Evolutionary conservation across 2,797 vertebrate genomes (phyloP), one percentile per base, ranked within the genome.

Genomic region (Sorex maritimensis): DNA sequence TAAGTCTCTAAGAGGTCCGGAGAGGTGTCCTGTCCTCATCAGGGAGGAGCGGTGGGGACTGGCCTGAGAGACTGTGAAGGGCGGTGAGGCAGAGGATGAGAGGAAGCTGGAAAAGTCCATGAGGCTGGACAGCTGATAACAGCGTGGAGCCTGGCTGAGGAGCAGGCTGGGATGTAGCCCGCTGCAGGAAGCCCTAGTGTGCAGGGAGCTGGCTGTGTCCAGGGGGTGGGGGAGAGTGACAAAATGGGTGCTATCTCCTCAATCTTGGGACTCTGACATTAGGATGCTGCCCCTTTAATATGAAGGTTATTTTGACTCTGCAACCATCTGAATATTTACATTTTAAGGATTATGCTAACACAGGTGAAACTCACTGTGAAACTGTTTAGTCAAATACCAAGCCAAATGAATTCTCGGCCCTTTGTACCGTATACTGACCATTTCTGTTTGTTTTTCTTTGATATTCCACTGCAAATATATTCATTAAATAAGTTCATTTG

Each of bases 281-380:
- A 71, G 67, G 28, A 19, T 3, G 46, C 81, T 80, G 6, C 6
- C 4, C 23, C 55, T 91, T 78, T 38, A 38, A 84, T 68, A 34
- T 23, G 14, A 8, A 77, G 21, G 52, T 41, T 72, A 67, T 12
- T 71, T 80, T 78, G 61, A 79, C 26, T 13, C 26, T 58, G 24
- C 88, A 92, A 34, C 24, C 23, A 21, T 49, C 78, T 67, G 24
- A 55, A 67, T 88, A 52, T 85, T 81, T 85, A 71, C 21, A n/a
- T 84, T 81, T 91, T 75, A 75, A 84, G 38, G 34, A 78, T 88
- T 52, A 90, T 61, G 23, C 52, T 55, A 88, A 75, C 61, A 65
- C 6, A 17, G 26, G 28, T 65, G 75, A 28, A 78, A 85, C 65
- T 81, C 49, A 78, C 23, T 67, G 68, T 86, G 81, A 88, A 94